Base-by-base conservation (phyloP, 2,797 vertebrate genomes). In the Eurystomus glaucurus region DNA sequence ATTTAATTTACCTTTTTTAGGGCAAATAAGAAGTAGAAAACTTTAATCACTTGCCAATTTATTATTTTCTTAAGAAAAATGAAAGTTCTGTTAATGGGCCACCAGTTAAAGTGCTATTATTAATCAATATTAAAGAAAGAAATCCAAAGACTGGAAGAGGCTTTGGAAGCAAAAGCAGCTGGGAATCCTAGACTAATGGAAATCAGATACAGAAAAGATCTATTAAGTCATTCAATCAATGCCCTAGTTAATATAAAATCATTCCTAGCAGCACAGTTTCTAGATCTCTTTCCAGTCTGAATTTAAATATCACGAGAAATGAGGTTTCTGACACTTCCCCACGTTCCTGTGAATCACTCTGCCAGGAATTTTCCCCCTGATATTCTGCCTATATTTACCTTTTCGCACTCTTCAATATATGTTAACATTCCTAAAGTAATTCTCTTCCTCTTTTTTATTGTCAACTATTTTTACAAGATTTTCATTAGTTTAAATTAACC, bases 401-500 rank as follows among this genome's bases (percentile, higher is more conserved):
- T 96, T 90, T 88, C 90, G 66, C 55, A 71, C 96, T 97, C 90
- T 89, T 97, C 90, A 95, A 91, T 80, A 31, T 95, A 93, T 75
- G 60, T 95, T 97, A 97, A 96, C 43, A 80, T 96, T 98, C 96
- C 88, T 96, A 81, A 95, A 93, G 96, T 88, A 97, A 97, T 97
- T 96, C 93, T 66, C 84, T 98, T 97, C 93, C 94, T 97, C 81
- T 97, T 95, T 98, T 98, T 97, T 98, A 97, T 84, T 92, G 86
- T 96, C 70, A 97, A 93, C 81, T 93, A 97, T 97, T 98, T 98
- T 98, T 96, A 97, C 85, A 97, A 97, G 92, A 85, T 94, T 97
- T 97, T 95, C 96, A 95, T 97, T 97, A 94, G 81, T 96, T 97
- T 98, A 98, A 98, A 98, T 98, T 98, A 97, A 96, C 94, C 87